Base-by-base conservation (phyloP, 1,140 invertebrate species). In the Leucophenga varia region DNA sequence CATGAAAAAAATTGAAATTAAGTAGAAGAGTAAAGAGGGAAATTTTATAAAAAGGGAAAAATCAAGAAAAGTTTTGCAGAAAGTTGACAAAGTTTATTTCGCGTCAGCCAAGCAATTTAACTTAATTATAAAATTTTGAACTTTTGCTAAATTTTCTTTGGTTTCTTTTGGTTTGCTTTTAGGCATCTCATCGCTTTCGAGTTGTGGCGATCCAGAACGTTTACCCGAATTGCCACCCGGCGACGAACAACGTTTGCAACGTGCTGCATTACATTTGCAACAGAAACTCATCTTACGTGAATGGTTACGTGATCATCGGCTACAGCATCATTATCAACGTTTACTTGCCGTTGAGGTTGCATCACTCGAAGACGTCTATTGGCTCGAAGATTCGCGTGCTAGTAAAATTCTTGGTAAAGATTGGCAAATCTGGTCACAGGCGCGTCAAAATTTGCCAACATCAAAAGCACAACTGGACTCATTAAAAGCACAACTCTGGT, bases 321-420 rank as follows among this genome's bases (percentile, higher is more conserved):
- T 91, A 42, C 84, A 87, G 55, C 83, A 86, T 57, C 83, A 88
- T 59, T 89, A 90, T 70, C 83, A 86, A 59, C 86, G 89, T 60
- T 73, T 92, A 60, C 79, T 90, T 59, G 85, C 86, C 58, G 81
- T 90, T 64, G 89, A 90, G 69, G 88, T 91, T 31, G 82, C 86
- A 46, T 88, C 87, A 5, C 64, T 93, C 54, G 90, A 91, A 75
- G 89, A 93, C 74, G 89, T 90, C 10, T 93, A 93, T 74, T 91
- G 89, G 89, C 79, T 91, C 59, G 89, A 92, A 69, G 89, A 92
- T 70, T 84, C 82, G 43, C 81, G 83, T 43, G 87, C 84, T 6
- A 81, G 85, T 17, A 80, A 84, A 47, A 81, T 86, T 6, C 79
- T 93, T 12, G 87, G 87, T 39, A 88, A 88, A 75, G 88, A 91